Base-by-base conservation (phyloP, 1,140 invertebrate genomes). In the Nephotettix cincticeps region DNA sequence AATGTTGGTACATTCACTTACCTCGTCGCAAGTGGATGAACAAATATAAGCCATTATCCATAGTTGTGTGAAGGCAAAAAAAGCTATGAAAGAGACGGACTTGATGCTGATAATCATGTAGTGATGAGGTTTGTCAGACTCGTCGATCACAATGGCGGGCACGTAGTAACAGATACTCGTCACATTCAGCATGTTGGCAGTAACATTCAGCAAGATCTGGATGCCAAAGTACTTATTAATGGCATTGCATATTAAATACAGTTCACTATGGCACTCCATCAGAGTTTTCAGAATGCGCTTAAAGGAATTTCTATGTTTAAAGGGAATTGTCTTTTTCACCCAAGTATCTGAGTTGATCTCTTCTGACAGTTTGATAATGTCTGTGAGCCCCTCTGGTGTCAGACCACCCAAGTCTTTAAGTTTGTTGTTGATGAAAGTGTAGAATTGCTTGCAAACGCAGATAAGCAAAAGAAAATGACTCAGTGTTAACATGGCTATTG, bases 131-230 rank as follows among this genome's bases (percentile, higher is more conserved):
- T 61, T 63, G 32, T 58, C 54, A 1, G 40, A 30, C 32, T 58
- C 28, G 58, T 70, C 68, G 13, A 70, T 70, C 17, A 63, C 58
- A 13, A 70, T 30, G 21, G 68, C 30, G 13, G 68, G 58, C 28
- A 70, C 68, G 40, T 63, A 70, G 32, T 69, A 69, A 36, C 68
- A 70, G n/a, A 70, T 63, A 28, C 68, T 70, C 13, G 68, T 70
- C 25, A 70, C 54, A 29, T 70, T 70, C 3, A 70, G 43, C 28
- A 70, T 70, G 25, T 70, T 61, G 4, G 36, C 54, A 27, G 56
- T 21, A 9, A 70, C 58, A 47, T 56, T 70, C 29, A 45, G 27
- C 27, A 70, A 23, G 19, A 63, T 23, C 27, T 58, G 68, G 11
- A 70, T 14, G 25, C 54, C 51, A 27, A 70, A 70, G 27, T 63